Evolutionary conservation across 2,113 vertebrate species (phyloP).

Genomic region (Lophius piscatorius): DNA sequence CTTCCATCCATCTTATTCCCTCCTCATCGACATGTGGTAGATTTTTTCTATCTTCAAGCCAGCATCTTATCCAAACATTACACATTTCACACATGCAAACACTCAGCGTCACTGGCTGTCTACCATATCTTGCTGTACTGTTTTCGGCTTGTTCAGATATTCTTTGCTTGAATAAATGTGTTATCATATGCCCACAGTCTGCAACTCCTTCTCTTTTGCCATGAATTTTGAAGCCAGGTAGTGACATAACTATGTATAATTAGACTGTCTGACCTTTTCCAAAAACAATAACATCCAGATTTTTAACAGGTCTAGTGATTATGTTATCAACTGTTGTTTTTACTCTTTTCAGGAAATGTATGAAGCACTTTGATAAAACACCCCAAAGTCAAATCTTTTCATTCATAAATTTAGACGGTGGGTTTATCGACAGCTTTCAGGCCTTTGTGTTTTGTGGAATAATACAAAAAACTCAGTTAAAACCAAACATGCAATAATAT

Average conservation of each 20-base stretch:
- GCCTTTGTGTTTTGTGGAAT: not conserved
- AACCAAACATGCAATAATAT: not conserved
- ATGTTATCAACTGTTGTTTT: slow-evolving; percentile 38
- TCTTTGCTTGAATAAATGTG: too few species aligned
- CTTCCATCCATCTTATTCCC: slow-evolving; percentile 60
- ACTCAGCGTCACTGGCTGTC: too few species aligned
- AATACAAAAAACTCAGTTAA: not conserved
- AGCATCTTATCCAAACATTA: too few species aligned
- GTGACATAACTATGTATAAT: slow-evolving; percentile 42
- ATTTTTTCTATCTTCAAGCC: too few species aligned
- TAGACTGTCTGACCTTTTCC: slow-evolving; percentile 45
- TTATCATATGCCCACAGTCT: too few species aligned
- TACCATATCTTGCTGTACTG: too few species aligned
- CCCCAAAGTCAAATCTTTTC: slow-evolving; percentile 32
- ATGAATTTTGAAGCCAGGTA: too few species aligned
- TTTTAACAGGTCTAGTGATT: slow-evolving; percentile 36
- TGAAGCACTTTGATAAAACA: slow-evolving; percentile 8
- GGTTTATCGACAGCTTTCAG: slow-evolving; percentile 4
- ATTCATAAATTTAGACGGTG: slow-evolving; percentile 41
- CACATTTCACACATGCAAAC: too few species aligned
- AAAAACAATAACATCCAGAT: slow-evolving; percentile 65
- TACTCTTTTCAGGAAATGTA: slow-evolving; percentile 21
- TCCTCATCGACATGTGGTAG: too few species aligned
- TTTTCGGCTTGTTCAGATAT: too few species aligned
- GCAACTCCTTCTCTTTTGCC: too few species aligned